Evolutionary conservation across 2,113 vertebrate species (phyloP), one percentile per base, ranked within the genome.

Genomic region (Emberiza fucata): DNA sequence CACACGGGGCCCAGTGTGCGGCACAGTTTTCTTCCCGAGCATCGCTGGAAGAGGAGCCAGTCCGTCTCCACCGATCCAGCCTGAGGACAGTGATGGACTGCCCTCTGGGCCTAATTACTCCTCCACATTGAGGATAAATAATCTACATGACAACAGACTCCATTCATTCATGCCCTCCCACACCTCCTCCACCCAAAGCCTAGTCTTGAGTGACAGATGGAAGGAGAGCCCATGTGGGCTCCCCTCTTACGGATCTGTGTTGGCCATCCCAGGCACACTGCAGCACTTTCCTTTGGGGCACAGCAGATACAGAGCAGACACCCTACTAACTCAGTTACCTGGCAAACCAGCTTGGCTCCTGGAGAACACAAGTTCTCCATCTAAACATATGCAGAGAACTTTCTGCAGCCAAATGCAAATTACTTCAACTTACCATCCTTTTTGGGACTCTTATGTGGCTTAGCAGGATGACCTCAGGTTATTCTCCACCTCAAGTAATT

Each of bases 111-210:
- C 88, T 94, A 97, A 96, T 95, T 94, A 92, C 82, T 96, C 73
- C 86, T 96, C 76, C 77, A 86, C 92, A 92, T 8, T 88, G 93
- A 93, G 85, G 65, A 83, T 94, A 93, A 94, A 96, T 94, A 94
- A 97, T 95, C 90, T 96, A 92, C 94, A 97, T 94, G 83, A 96
- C 94, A 97, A 96, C 82, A 88, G 69, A 12, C 65, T 86, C 90
- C 86, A 81, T 96, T 96, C 88, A 92, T 44, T 87, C 76, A 28
- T 76, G 87, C 77, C 94, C 88, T 94, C 89, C 81, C 42, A 77
- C 75, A 79, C 48, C 65, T 88, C 92, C 56, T 94, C 39, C 0
- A 5, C 81, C 82, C 1, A 4, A 11, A 90, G 42, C 33, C 81
- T 31, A 56, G 79, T 27, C 42, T 50, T 88, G 76, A 95, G 72